These are phyloP conservation scores for Neodon shergylaensis DNA, from an alignment of 2,113 vertebrate species.

Conservation along the genomic window DNA sequence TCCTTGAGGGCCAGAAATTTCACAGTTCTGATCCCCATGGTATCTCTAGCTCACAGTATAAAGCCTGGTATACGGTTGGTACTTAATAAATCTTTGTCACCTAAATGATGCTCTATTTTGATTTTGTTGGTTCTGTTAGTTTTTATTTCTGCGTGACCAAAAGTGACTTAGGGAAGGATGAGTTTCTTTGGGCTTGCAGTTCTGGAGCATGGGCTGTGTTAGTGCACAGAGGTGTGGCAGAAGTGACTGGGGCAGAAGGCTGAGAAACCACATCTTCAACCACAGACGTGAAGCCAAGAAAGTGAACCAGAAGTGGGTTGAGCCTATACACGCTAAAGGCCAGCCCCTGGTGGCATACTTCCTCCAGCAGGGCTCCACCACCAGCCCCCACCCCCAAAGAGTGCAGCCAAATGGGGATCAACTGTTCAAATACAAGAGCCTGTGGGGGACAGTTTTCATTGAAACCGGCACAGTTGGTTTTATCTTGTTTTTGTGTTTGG, in stretches of 20 bases:
- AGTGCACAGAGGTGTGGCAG: too few relatives aligned
- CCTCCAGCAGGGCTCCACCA: too few relatives aligned
- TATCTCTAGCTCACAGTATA: not conserved
- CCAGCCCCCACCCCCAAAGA: not conserved
- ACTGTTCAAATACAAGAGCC: not conserved
- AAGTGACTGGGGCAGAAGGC: not conserved
- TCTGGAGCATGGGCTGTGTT: too few relatives aligned
- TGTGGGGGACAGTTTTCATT: not conserved
- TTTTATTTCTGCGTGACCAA: not conserved
- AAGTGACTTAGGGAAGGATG: not conserved
- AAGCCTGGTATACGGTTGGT: not conserved
- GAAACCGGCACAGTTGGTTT: not conserved
- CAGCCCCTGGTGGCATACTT: not conserved
- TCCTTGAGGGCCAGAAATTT: not conserved
- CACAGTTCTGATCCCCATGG: not conserved
- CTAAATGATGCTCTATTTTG: not conserved
- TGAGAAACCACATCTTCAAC: not conserved
- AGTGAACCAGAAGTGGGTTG: not conserved
- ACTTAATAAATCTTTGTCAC: not conserved
- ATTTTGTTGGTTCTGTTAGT: not conserved
- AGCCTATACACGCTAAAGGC: not conserved
- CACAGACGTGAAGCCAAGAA: not conserved
- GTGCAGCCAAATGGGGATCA: not conserved
- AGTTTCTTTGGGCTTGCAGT: not conserved
- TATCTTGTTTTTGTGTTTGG: not conserved